Conservation (phyloP, 1,140 invertebrate genomes). For the Trichogramma pretiosum region DNA sequence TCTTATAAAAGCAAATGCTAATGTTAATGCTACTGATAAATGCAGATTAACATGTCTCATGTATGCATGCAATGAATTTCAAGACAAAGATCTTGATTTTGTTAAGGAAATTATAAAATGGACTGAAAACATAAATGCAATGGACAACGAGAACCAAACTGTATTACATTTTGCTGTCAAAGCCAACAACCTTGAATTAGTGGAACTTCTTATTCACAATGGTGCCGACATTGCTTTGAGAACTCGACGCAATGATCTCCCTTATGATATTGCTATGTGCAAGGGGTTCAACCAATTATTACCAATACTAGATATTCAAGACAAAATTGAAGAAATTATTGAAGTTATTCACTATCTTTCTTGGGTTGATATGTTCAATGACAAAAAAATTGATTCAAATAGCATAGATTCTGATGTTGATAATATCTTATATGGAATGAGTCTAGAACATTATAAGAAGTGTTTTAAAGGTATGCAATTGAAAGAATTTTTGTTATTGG, state of each 20-base stretch:
- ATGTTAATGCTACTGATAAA: conserved; percentile 32
- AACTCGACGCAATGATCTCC: conserved; percentile 37
- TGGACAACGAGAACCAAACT: conserved; percentile 46
- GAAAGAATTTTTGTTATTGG: conserved; percentile 45
- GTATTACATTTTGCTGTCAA: conserved; percentile 48
- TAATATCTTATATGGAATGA: conserved; percentile 47
- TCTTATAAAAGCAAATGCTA: conserved; percentile 28
- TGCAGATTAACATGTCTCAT: conserved; percentile 49
- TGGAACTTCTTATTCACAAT: conserved; percentile 42
- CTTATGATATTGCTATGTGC: conserved; percentile 39
- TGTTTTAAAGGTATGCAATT: conserved; percentile 44
- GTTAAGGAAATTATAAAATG: conserved; percentile 42
- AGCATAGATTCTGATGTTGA: conserved; percentile 27
- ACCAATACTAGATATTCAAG: conserved; percentile 19
- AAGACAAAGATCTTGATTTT: conserved; percentile 36
- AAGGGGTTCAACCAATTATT: conserved; percentile 42
- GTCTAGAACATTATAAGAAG: conserved; percentile 40
- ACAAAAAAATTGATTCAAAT: conserved; percentile 17
- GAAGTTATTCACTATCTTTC: conserved; percentile 9
- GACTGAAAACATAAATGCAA: conserved; percentile 44
- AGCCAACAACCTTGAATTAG: conserved; percentile 41
- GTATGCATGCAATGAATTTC: conserved; percentile 46
- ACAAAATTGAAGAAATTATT: conserved; percentile 7
- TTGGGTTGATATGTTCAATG: conserved; percentile 34
- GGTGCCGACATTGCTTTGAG: conserved; percentile 40